These are phyloP conservation scores for Micromesistius poutassou DNA, from an alignment of 2,797 vertebrate genomes.

Conservation along the genomic window DNA sequence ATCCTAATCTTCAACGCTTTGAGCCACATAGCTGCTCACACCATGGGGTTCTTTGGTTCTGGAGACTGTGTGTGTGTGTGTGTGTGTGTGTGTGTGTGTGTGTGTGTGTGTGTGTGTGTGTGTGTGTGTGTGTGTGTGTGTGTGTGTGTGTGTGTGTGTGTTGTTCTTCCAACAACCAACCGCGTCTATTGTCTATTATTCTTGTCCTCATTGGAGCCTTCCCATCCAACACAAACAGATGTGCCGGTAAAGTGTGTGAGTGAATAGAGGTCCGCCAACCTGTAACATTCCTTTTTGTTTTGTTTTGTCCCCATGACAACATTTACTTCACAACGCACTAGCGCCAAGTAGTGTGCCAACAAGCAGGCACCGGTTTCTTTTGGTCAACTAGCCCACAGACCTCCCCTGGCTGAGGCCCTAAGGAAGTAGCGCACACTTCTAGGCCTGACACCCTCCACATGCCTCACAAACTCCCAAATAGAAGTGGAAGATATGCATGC, in stretches of 20 bases:
- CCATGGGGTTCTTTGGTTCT: slow-evolving; percentile 1
- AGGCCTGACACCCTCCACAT: neutral
- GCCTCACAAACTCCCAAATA: neutral
- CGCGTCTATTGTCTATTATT: neutral
- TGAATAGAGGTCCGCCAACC: neutral
- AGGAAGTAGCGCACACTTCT: neutral
- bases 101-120: neutral
- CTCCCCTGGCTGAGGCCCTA: neutral
- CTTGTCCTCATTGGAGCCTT: neutral
- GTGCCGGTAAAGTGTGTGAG: neutral
- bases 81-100: neutral
- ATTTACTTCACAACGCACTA: slow-evolving; percentile 1
- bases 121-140: neutral
- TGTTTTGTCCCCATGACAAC: neutral
- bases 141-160: neutral
- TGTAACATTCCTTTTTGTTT: slow-evolving; percentile 7
- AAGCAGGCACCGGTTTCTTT: slow-evolving; percentile 55
- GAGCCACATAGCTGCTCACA: neutral
- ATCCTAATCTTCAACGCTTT: neutral
- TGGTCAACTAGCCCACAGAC: slow-evolving; percentile 25
- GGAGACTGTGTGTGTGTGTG: neutral
- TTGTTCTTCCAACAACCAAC: neutral
- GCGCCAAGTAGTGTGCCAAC: slow-evolving; percentile 17
- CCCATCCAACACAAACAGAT: neutral
- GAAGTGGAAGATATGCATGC: neutral